A percentile compares a stretch with the other conserved stretches of the same genome.
phyloP scores from a whole-genome alignment of 2,113 vertebrate genomes.

The Gnathonemus longibarbis region DNA sequence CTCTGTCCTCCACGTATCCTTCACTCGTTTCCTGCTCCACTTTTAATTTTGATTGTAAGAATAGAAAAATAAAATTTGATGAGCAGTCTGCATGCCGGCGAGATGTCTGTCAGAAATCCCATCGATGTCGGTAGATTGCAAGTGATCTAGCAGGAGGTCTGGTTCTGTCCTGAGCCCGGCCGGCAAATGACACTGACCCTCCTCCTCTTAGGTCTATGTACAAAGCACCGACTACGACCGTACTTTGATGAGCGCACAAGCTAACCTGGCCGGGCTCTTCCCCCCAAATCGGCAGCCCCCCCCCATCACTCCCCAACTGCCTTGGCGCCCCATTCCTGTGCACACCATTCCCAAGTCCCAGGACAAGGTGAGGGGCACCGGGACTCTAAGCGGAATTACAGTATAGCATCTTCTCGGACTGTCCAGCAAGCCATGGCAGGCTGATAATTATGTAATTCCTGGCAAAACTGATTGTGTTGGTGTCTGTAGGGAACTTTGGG shows the following conservation, averaged over 20 bases:
- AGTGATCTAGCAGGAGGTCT: background rate
- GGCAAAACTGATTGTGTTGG: background rate
- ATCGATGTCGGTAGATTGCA: background rate
- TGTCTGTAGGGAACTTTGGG: background rate
- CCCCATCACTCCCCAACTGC: conserved; percentile 57
- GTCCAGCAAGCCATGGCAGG: background rate
- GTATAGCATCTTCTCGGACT: background rate
- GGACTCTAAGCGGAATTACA: background rate
- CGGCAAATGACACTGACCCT: conserved; percentile 12
- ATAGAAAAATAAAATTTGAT: background rate
- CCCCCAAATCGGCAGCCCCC: conserved; percentile 58
- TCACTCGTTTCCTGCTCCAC: background rate
- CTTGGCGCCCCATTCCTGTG: conserved; percentile 82
- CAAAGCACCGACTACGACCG: conserved; percentile 80
- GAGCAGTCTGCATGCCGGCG: background rate
- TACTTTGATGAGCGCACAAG: conserved; percentile 84
- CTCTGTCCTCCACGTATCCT: background rate
- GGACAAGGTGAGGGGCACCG: conserved; percentile 56
- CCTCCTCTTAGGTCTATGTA: conserved; percentile 66
- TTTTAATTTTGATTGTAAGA: background rate
- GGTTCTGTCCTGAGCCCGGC: no score
- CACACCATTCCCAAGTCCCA: conserved; percentile 64
- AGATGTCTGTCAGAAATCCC: background rate
- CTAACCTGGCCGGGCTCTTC: conserved; percentile 77
- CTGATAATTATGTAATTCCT: background rate